phyloP scores from a whole-genome alignment of 92 coral and sea anemone species.

The Umimayanthus kanabou region DNA sequence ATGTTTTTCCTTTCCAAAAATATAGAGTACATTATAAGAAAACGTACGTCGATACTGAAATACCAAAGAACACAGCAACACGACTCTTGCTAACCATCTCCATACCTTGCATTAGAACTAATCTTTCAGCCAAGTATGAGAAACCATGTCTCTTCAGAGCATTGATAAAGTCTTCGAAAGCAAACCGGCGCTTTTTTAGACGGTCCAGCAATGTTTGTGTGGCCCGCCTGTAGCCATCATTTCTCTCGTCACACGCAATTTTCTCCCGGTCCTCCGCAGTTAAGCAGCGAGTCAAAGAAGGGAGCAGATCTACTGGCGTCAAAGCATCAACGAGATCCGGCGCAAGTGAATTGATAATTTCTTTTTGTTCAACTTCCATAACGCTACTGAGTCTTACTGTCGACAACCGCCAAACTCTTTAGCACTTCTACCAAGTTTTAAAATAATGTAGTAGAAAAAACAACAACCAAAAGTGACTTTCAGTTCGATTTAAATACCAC shows the following conservation, averaged over 20 bases:
- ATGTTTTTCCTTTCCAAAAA: not conserved
- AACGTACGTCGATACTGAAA: not conserved
- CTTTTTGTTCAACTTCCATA: conserved; percentile 14
- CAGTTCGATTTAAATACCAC: not conserved
- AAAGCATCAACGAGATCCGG: conserved; percentile 12
- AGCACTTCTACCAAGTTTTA: not conserved
- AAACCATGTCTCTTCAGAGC: conserved; percentile 13
- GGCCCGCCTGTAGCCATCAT: conserved; percentile 5
- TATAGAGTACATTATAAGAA: no score
- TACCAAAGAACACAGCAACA: not conserved
- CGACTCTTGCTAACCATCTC: not conserved
- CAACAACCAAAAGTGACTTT: not conserved
- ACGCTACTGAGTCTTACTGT: not conserved
- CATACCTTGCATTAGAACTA: conserved; percentile 8
- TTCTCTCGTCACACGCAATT: conserved; percentile 19
- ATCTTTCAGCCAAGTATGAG: conserved; percentile 2
- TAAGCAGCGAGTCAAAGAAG: conserved; percentile 22
- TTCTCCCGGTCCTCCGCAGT: conserved; percentile 28
- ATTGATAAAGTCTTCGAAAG: conserved; percentile 8
- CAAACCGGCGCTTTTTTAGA: conserved; percentile 24
- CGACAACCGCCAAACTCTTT: not conserved
- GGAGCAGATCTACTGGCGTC: conserved; percentile 24
- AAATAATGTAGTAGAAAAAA: not conserved
- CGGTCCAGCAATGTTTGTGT: conserved; percentile 9
- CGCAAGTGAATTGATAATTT: not conserved